Percentiles rank a stretch among this genome's conserved stretches.
Conservation (phyloP, 2,113 vertebrate genomes). For the Theristicus caerulescens region DNA sequence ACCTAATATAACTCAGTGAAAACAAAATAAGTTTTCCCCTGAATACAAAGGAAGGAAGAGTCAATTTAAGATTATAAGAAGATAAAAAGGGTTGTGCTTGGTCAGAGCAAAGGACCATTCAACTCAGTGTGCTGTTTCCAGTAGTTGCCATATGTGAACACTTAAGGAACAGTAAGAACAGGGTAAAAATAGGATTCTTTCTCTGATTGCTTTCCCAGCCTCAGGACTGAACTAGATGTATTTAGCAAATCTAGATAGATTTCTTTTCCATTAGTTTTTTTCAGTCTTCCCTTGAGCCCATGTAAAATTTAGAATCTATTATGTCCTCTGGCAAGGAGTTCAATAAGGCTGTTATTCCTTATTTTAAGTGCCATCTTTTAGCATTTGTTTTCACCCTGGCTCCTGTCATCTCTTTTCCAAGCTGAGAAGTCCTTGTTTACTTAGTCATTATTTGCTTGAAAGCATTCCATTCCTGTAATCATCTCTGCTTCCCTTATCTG, state of each 20-base stretch:
- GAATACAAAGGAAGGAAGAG: not conserved
- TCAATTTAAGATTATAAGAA: not conserved
- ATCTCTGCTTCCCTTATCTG: not conserved
- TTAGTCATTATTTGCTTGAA: not conserved
- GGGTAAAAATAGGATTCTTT: not conserved
- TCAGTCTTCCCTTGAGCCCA: not conserved
- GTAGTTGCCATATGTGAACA: not conserved
- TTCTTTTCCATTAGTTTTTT: conserved; percentile 21
- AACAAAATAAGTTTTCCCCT: not conserved
- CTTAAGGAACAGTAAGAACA: not conserved
- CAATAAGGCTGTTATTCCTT: not conserved
- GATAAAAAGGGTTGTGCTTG: not conserved
- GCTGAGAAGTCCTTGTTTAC: not conserved
- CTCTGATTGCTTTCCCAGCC: not conserved
- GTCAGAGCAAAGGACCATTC: not conserved
- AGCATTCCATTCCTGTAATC: not conserved
- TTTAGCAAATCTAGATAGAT: conserved; percentile 44
- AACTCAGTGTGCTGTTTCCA: not conserved
- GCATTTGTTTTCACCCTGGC: not conserved
- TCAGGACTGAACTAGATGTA: not conserved
- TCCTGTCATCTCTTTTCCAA: not conserved
- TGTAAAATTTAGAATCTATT: conserved; percentile 40
- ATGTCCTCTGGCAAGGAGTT: conserved; percentile 11
- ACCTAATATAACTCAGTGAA: not conserved
- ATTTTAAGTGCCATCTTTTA: not conserved